Conservation (phyloP, 2,113 vertebrate species). For the Podilymbus podiceps region DNA sequence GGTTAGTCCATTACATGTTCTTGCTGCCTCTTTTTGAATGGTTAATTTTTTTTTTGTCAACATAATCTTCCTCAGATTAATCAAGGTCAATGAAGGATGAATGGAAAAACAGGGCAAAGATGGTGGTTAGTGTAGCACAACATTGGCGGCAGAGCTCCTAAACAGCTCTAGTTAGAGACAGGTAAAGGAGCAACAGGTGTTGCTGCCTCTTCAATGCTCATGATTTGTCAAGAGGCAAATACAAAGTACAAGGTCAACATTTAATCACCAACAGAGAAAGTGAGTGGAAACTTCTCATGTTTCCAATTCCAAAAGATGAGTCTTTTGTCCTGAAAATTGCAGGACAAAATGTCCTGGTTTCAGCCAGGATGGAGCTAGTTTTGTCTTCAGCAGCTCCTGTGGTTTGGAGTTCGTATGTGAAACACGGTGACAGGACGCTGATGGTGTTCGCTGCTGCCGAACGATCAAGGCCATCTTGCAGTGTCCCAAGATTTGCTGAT, state of each 20-base stretch:
- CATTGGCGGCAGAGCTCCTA: neutral
- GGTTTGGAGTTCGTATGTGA: too few species aligned
- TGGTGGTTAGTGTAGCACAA: neutral
- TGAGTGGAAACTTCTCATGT: rapidly evolving
- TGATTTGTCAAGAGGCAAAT: neutral
- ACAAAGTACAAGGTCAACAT: neutral
- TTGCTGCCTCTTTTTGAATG: neutral
- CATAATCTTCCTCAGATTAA: neutral
- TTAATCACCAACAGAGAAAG: neutral
- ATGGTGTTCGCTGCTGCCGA: too few species aligned
- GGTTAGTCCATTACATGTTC: neutral
- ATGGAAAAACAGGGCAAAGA: neutral
- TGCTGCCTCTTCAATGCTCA: neutral
- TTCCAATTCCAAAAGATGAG: neutral
- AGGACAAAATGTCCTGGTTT: neutral
- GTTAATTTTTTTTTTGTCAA: neutral
- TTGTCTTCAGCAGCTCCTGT: too few species aligned
- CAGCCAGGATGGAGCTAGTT: too few species aligned
- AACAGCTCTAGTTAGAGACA: neutral
- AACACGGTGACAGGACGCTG: too few species aligned
- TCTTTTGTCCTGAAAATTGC: neutral
- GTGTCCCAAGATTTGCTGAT: too few species aligned
- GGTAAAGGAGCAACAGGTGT: neutral
- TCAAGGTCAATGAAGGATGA: neutral
- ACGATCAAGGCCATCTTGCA: too few species aligned